Percentiles rank a stretch among this genome's conserved stretches.
Conservation (phyloP, 2,113 vertebrate genomes). For the Chelonoidis abingdonii region DNA sequence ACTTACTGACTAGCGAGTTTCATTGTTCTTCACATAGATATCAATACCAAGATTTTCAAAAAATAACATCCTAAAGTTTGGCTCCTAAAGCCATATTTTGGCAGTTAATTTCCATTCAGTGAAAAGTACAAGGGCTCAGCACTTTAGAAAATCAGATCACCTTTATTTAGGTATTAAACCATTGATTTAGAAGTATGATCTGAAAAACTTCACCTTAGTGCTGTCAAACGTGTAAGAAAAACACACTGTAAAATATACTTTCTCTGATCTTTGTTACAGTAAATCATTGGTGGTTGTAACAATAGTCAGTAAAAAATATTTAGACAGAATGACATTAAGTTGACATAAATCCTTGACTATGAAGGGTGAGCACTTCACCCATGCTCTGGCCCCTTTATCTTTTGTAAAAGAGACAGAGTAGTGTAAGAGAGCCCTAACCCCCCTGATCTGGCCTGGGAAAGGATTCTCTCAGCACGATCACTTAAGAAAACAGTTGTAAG, state of each 20-base stretch:
- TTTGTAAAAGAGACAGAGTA: not conserved
- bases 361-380: not conserved
- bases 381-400: not conserved
- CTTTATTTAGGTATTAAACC: not conserved
- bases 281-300: not conserved
- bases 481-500: not conserved
- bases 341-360: conserved; percentile 22
- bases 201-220: not conserved
- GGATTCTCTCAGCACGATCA: not conserved
- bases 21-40: not conserved
- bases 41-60: not conserved
- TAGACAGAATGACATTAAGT: not conserved
- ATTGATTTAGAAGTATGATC: not conserved
- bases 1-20: not conserved
- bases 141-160: not conserved
- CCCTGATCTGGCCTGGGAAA: not conserved
- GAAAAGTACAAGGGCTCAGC: not conserved
- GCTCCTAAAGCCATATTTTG: not conserved
- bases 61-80: not conserved
- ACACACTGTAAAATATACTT: not conserved
- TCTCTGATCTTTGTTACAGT: not conserved
- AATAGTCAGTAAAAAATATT: not conserved
- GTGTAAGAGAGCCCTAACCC: not conserved
- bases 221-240: not conserved
- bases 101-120: not conserved